A percentile compares a stretch with the other conserved stretches of the same genome.
Conservation (phyloP, 2,888 invertebrate genomes). For the Vannuccia rotundouncinata region DNA sequence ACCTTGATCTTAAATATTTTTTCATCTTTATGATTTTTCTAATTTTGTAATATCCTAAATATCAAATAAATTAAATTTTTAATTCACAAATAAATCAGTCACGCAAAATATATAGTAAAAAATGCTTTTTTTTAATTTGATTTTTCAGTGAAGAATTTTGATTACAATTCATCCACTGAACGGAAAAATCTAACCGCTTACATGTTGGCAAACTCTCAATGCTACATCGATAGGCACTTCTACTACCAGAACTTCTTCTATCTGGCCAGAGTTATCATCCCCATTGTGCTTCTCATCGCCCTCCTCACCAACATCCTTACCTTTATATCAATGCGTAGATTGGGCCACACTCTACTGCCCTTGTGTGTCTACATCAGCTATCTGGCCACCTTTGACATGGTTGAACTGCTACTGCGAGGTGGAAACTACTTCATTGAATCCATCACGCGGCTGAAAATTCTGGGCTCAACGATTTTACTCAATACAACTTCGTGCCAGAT, state of each 20-base stretch:
- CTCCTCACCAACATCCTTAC: not conserved
- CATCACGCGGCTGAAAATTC: not conserved
- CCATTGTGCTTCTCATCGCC: slow-evolving; percentile 12
- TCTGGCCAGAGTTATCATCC: not conserved
- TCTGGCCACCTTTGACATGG: slow-evolving; percentile 27
- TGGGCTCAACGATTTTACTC: not conserved
- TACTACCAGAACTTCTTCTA: not conserved
- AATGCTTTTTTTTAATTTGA: no score
- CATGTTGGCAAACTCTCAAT: not conserved
- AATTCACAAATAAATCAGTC: no score
- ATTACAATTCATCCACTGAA: not conserved
- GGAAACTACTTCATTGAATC: slow-evolving; percentile 32
- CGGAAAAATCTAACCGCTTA: not conserved
- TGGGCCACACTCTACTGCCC: slow-evolving; percentile 22
- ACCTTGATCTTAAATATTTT: no score
- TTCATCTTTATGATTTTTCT: no score
- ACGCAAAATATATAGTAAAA: no score
- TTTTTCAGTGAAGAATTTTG: not conserved
- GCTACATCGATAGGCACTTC: slow-evolving; percentile 5
- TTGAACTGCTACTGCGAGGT: slow-evolving; percentile 5
- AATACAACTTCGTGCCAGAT: slow-evolving; percentile 25
- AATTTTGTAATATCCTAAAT: no score
- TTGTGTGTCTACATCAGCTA: slow-evolving; percentile 25
- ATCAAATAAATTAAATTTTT: no score
- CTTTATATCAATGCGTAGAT: slow-evolving; percentile 28